Evolutionary conservation across 2,888 invertebrate genomes (phyloP), one percentile per base, ranked within the genome.

Genomic region (Unio pictorum): DNA sequence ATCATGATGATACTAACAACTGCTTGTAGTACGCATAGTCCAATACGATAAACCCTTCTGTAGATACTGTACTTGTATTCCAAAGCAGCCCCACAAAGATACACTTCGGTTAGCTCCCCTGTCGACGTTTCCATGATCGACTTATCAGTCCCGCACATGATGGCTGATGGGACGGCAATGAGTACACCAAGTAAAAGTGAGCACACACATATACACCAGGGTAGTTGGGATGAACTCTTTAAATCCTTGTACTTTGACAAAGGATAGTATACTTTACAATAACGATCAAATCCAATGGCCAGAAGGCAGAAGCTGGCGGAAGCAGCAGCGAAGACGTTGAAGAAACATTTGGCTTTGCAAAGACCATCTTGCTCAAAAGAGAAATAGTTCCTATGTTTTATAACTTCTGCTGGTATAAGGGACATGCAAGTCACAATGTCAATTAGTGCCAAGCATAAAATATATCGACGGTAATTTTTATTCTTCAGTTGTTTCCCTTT

Each of bases 321-420:
- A 1, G 76, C 68, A 4, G 76, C 74, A 4, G 72, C 74, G 60
- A 76, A 76, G 8, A 76, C 74, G 34, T 76, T 76, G 30, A 76
- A 72, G 66, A 76, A 76, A 55, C 74, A 76, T 61, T 74, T 76
- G 11, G 66, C 69, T 66, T 73, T 76, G 54, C 76, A 76, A 26
- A 74, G 57, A 11, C 55, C 61, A 18, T 68, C 61, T 59, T 74
- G 72, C 23, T 61, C 67, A 67, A 76, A 72, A 56, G 70, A 68
- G 61, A 76, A 76, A 55, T 76, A 76, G 62, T 72, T 74, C 18
- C 67, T 56, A 57, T 76, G 76, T 45, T 76, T 76, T 28, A 74
- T 63, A 63, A 74, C 74, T 58, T 76, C 76, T 2, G 74, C 76
- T 18, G 74, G 74, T 26, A 76, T 76, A 5, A 76, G 57, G 3